phyloP scores from a whole-genome alignment of 92 coral and sea anemone genomes.

The Metridium senile region DNA sequence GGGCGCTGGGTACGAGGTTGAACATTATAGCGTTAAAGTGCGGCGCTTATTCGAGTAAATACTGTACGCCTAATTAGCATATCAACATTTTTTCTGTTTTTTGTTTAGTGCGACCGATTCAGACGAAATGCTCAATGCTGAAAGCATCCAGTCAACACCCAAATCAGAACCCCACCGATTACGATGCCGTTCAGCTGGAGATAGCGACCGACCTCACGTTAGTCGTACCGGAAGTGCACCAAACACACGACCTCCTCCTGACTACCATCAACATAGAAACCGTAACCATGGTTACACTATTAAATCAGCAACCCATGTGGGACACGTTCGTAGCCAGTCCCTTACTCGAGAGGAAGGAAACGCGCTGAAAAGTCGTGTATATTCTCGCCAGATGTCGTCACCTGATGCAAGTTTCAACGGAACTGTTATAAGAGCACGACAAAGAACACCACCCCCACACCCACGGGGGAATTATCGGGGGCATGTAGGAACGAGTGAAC shows the following conservation, averaged over 20 bases:
- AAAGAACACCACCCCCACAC: conserved; percentile 57
- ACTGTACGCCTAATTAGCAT: no score
- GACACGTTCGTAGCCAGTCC: conserved; percentile 62
- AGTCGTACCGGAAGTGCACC: conserved; percentile 57
- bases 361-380: conserved; percentile 32
- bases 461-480: conserved; percentile 46
- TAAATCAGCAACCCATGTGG: conserved; percentile 26
- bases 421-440: conserved; percentile 17
- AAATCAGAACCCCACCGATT: conserved; percentile 23
- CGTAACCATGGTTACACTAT: conserved; percentile 36
- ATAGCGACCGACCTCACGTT: conserved; percentile 46
- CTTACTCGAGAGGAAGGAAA: conserved; percentile 52
- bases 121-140: conserved; percentile 3
- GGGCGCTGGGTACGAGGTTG: no score
- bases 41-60: no score
- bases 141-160: background rate
- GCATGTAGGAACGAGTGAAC: conserved; percentile 47
- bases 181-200: conserved; percentile 59
- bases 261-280: conserved; percentile 40
- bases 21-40: no score
- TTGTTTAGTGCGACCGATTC: conserved; percentile 24
- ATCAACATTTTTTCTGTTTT: background rate
- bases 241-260: conserved; percentile 55
- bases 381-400: conserved; percentile 48
- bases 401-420: conserved; percentile 48